Evolutionary conservation across 1,140 invertebrate genomes (phyloP), one percentile per base, ranked within the genome.

Genomic region (Eupeodes corollae): DNA sequence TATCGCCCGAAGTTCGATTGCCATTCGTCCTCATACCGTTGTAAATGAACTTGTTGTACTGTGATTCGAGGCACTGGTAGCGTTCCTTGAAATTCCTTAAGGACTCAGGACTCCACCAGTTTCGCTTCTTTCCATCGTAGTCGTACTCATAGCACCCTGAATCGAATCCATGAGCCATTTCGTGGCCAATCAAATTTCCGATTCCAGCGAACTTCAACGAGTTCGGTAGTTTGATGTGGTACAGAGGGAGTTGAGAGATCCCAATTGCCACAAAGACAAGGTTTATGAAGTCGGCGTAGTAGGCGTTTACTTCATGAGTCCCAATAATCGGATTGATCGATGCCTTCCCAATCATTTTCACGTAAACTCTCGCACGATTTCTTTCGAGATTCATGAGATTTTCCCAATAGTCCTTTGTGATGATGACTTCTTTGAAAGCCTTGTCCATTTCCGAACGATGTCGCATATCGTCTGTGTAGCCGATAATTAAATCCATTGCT

Each of bases 11-110:
- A 2, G 88, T 91, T 32, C 77, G 69, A 41, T 78, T 77, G 5
- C 89, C 89, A 61, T 91, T 82, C 1, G 88, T 70, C 74, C 86
- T 56, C 6, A 61, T 19, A 5, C 59, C 61, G 44, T 56, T 26
- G 5, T 61, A 39, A 0, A 66, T 55, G 18, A 56, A 63, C 16
- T 67, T 67, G 14, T 59, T 67, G 56, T 96, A 98, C 55, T 96
- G 90, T 30, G 90, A 73, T n/a, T 95, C 75, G 53, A 95, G 91
- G 61, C 93, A 97, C 44, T 84, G 69, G 0, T 83, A 80, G 54
- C 80, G 80, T 31, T 87, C 75, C 33, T 79, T 73, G 50, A 82
- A 89, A 14, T 68, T 69, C 1, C 69, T 50, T 34, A 81, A 73
- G 0, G 83, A 86, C 1, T 70, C 61, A 34, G 84, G 78, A 0